phyloP scores from a whole-genome alignment of 2,113 vertebrate species.

The Triplophysa tibetana region DNA sequence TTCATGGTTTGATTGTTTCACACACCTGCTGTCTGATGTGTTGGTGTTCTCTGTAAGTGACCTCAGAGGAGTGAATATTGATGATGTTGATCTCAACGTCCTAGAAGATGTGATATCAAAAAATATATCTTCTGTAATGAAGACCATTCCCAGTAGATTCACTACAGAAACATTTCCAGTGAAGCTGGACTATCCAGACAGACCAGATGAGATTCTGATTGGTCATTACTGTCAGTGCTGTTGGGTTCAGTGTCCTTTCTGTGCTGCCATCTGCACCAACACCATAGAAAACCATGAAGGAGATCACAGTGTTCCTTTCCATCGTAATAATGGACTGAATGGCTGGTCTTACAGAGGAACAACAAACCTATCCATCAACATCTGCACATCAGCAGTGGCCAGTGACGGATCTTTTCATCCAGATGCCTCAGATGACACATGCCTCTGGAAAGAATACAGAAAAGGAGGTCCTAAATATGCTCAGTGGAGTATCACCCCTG shows the following conservation, averaged over 20 bases:
- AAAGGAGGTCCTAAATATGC: not conserved
- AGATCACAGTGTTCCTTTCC: constrained; percentile 29
- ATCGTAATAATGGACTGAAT: not conserved
- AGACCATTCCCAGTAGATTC: not conserved
- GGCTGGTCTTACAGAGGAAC: not conserved
- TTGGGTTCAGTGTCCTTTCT: constrained; percentile 32
- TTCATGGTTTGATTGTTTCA: not conserved
- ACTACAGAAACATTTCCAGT: not conserved
- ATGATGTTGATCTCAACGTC: not conserved
- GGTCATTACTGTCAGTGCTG: constrained; percentile 9
- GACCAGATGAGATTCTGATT: constrained; percentile 11
- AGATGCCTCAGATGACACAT: not conserved
- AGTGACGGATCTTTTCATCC: not conserved
- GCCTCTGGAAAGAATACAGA: not conserved
- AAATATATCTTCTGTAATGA: not conserved
- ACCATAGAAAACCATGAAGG: constrained; percentile 43
- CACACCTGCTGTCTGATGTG: not conserved
- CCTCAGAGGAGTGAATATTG: not conserved
- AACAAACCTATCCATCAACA: not conserved
- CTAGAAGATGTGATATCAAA: not conserved
- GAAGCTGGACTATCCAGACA: not conserved
- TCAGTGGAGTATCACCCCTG: constrained; percentile 16
- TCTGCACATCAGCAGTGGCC: constrained; percentile 1
- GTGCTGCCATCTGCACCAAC: constrained; percentile 37
- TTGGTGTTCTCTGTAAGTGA: not conserved